These are phyloP conservation scores for Endomychus coccineus DNA, from an alignment of 2,888 invertebrate species.

Conservation along the genomic window DNA sequence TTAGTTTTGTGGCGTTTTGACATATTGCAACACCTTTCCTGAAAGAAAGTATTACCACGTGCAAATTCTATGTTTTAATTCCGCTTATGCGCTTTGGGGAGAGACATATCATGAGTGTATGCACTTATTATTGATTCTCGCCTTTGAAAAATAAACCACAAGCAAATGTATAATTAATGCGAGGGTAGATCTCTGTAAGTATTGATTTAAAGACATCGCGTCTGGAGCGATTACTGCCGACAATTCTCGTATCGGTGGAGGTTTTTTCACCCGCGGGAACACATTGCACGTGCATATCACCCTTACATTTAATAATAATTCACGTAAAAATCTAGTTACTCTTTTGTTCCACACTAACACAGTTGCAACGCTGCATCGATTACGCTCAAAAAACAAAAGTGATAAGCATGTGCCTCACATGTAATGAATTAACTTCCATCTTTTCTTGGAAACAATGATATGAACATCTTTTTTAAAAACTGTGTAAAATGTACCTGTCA, in stretches of 20 bases:
- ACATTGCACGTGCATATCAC: conserved; percentile 36
- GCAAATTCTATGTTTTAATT: no score
- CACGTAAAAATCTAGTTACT: neutral
- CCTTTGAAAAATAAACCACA: conserved; percentile 21
- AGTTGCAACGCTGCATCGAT: no score
- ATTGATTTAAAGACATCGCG: conserved; percentile 28
- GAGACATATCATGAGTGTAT: no score
- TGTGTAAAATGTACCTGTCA: conserved; percentile 9
- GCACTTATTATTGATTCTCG: no score
- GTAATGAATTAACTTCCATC: no score
- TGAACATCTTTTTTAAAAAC: conserved; percentile 3
- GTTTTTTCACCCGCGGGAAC: conserved; percentile 37
- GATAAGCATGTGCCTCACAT: no score
- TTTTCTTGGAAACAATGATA: conserved; percentile 22
- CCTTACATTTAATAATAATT: conserved; percentile 34
- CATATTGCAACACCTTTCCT: no score
- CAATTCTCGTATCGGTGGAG: conserved; percentile 20
- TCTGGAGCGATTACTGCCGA: conserved; percentile 14
- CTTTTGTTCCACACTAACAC: neutral
- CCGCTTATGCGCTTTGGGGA: no score
- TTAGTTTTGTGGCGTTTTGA: no score
- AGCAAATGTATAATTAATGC: conserved; percentile 29
- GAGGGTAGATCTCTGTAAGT: conserved; percentile 22
- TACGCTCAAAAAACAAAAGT: no score
- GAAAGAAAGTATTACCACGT: no score